Evolutionary conservation across 1,140 invertebrate species (phyloP).

Genomic region (Pachyrhynchus sulphureomaculatus): DNA sequence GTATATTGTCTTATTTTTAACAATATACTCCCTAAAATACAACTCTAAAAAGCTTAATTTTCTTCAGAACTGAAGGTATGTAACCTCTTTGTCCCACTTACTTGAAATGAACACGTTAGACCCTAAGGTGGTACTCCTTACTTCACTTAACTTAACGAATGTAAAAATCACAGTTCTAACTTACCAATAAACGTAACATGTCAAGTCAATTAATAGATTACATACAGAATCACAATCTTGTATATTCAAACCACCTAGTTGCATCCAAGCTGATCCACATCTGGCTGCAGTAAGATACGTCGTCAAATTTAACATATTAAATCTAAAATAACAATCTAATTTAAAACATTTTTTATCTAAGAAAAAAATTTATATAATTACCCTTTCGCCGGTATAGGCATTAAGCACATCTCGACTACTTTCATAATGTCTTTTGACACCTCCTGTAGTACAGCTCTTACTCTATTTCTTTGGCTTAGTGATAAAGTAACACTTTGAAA

Average conservation of each 20-base stretch:
- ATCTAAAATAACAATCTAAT: conserved; percentile 36
- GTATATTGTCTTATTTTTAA: too few relatives aligned
- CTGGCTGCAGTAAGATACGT: conserved; percentile 58
- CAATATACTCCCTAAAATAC: too few relatives aligned
- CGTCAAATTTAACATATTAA: conserved; percentile 49
- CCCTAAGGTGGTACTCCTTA: too few relatives aligned
- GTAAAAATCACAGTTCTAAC: background rate
- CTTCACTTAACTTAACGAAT: too few relatives aligned
- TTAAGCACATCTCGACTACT: conserved; percentile 50
- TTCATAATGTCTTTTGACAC: conserved; percentile 51
- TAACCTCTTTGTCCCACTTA: too few relatives aligned
- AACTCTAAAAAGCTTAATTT: too few relatives aligned
- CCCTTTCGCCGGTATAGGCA: conserved; percentile 44
- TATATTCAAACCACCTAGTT: conserved; percentile 50
- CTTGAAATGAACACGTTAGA: too few relatives aligned
- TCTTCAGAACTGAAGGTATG: too few relatives aligned
- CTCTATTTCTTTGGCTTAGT: conserved; percentile 50
- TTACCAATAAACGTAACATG: conserved; percentile 51
- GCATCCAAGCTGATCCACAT: conserved; percentile 66
- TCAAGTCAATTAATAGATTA: conserved; percentile 48
- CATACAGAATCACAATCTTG: conserved; percentile 44
- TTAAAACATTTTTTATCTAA: background rate
- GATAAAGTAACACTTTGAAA: conserved; percentile 57
- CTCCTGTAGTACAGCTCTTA: conserved; percentile 54
- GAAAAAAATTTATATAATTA: conserved; percentile 24